Evolutionary conservation across 2,797 vertebrate genomes (phyloP).

Genomic region (Pagetopsis macropterus): DNA sequence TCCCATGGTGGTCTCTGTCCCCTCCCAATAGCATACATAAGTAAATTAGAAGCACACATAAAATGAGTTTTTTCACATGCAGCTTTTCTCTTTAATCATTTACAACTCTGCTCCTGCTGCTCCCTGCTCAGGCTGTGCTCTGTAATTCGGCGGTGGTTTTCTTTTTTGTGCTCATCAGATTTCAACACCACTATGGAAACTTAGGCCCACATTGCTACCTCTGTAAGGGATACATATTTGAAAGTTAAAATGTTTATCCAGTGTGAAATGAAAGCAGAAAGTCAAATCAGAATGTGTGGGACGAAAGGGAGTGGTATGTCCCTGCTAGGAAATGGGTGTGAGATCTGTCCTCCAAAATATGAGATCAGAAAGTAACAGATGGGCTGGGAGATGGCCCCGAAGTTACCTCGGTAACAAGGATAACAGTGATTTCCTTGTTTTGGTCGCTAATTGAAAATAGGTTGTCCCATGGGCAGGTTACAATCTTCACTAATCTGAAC

Average conservation of each 20-base stretch:
- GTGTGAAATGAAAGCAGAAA: slow-evolving; percentile 45
- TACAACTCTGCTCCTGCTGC: slow-evolving; percentile 55
- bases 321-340: slow-evolving; percentile 22
- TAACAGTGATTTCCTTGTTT: slow-evolving; percentile 79
- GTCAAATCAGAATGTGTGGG: slow-evolving; percentile 33
- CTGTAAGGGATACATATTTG: slow-evolving; percentile 53
- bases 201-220: slow-evolving; percentile 64
- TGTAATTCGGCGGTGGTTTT: slow-evolving; percentile 66
- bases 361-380: slow-evolving; percentile 72
- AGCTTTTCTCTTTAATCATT: slow-evolving; percentile 65
- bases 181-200: slow-evolving; percentile 58
- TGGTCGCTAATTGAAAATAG: slow-evolving; percentile 81
- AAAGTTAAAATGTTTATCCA: slow-evolving; percentile 59
- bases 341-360: slow-evolving; percentile 44
- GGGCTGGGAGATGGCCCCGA: slow-evolving; percentile 67
- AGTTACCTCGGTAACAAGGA: slow-evolving; percentile 71
- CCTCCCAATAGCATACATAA: slow-evolving; percentile 37
- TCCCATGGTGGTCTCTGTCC: slow-evolving; percentile 10
- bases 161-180: slow-evolving; percentile 71
- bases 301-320: slow-evolving; percentile 2
- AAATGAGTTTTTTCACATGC: slow-evolving; percentile 44
- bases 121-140: slow-evolving; percentile 51
- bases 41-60: slow-evolving; percentile 49
- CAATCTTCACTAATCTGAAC: slow-evolving; percentile 74
- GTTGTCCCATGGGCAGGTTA: slow-evolving; percentile 76